phyloP scores from a whole-genome alignment of 2,797 vertebrate genomes.

The Taenioides sp. region DNA sequence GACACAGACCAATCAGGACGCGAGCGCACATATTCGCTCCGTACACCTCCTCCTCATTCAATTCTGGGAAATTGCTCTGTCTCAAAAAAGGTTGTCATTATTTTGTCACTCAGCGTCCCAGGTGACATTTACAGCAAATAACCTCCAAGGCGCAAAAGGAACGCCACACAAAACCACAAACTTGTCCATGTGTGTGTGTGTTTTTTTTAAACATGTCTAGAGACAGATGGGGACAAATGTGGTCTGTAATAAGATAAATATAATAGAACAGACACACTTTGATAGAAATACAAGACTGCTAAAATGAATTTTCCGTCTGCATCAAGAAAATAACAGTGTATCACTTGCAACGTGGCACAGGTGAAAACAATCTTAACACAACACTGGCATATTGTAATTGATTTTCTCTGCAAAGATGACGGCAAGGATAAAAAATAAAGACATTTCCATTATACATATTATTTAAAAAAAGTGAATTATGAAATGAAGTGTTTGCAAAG shows the following conservation, averaged over 20 bases:
- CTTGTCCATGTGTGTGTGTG: conserved; percentile 23
- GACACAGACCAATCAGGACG: conserved; percentile 73
- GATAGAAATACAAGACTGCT: conserved; percentile 3
- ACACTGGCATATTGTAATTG: neutral
- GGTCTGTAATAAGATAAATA: conserved; percentile 21
- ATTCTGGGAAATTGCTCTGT: conserved; percentile 76
- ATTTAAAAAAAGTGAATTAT: neutral
- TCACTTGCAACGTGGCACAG: neutral
- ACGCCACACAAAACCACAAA: conserved; percentile 49
- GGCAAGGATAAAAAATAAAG: neutral
- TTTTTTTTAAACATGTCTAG: conserved; percentile 1
- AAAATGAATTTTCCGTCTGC: conserved; percentile 17
- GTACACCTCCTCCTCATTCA: conserved; percentile 75
- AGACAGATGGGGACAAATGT: conserved; percentile 23
- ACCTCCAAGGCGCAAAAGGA: conserved; percentile 55
- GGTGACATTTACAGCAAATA: conserved; percentile 82
- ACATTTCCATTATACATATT: neutral
- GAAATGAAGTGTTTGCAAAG: too few species aligned
- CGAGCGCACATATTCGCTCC: conserved; percentile 68
- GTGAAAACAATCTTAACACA: conserved; percentile 4
- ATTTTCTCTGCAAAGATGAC: neutral
- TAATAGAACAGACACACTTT: conserved; percentile 14
- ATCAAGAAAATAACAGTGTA: conserved; percentile 14
- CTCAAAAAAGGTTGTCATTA: conserved; percentile 79
- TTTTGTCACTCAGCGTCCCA: conserved; percentile 77